Evolutionary conservation across 1,140 invertebrate species (phyloP), one percentile per base, ranked within the genome.

Genomic region (Diorhabda elongata): DNA sequence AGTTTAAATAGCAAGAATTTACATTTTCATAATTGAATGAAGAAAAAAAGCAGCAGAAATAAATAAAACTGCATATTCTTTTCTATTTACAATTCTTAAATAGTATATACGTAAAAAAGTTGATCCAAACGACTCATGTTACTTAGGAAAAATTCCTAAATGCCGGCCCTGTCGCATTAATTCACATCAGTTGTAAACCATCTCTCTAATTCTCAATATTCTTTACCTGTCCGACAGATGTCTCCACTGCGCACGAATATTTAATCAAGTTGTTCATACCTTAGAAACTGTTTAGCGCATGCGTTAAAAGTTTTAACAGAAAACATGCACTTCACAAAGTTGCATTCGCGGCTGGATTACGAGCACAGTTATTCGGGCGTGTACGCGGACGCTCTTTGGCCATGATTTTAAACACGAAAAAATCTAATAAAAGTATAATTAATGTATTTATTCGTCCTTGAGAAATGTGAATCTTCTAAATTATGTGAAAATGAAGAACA

Each of bases 251-350:
- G 9, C 8, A 5, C 26, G 44, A 47, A 64, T 59, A 64, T 52
- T 62, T 61, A 43, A 60, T 69, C 56, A 56, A 56, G 45, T 61
- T 58, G 26, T 64, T 61, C 42, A 11, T 44, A 66, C 64, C 64
- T 70, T 58, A 43, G 60, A 44, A n/a, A 9, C 64, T n/a, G 3
- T 7, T 43, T 52, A 42, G 47, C 47, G 69, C 69, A 66, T 61
- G 69, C 69, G 69, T 58, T 44, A 58, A 70, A 70, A 70, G 64
- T 70, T 70, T 70, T 59, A 66, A 70, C 58, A 56, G 69, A 65
- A 66, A 61, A 65, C 64, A 65, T 65, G 64, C 64, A 65, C 64
- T 65, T 65, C 64, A 65, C 8, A 65, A 65, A 65, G 47, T 65
- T 65, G 64, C 64, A 65, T 65, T 65, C 47, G 56, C 64, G 64